Conservation (phyloP, 1,140 invertebrate species). For the Drosophila littoralis region DNA sequence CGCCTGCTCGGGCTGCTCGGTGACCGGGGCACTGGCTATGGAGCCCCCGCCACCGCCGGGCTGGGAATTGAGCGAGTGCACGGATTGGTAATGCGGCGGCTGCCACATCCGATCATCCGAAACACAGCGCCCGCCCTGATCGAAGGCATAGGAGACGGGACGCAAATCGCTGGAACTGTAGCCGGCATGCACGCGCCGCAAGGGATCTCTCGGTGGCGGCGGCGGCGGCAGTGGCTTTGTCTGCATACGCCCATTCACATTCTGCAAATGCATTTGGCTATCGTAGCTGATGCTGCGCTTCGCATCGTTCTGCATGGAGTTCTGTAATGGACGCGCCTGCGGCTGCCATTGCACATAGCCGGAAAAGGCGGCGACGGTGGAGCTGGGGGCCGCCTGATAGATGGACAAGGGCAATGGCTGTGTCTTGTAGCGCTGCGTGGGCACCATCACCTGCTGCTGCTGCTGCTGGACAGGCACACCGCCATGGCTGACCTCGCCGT, state of each 20-base stretch:
- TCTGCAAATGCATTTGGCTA: conserved; percentile 76
- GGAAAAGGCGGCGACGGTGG: not conserved
- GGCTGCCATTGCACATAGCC: conserved; percentile 76
- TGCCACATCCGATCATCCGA: conserved; percentile 84
- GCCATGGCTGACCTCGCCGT: conserved; percentile 87
- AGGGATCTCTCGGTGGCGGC: conserved; percentile 89
- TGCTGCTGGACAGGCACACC: conserved; percentile 75
- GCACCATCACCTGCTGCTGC: conserved; percentile 12
- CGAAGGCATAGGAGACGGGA: conserved; percentile 86
- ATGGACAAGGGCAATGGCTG: conserved; percentile 78
- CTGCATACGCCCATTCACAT: conserved; percentile 57
- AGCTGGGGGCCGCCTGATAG: conserved; percentile 49
- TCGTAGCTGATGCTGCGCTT: conserved; percentile 84
- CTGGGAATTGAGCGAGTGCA: conserved; percentile 73
- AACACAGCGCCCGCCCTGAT: conserved; percentile 78
- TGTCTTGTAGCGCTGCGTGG: conserved; percentile 70
- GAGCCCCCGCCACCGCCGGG: conserved; percentile 38
- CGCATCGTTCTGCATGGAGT: conserved; percentile 64
- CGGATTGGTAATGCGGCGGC: conserved; percentile 85
- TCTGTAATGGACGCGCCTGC: conserved; percentile 56
- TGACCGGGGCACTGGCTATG: conserved; percentile 55
- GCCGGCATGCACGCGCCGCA: conserved; percentile 84
- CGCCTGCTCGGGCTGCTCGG: conserved; percentile 18
- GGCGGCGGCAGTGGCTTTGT: conserved; percentile 87
- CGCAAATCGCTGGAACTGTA: conserved; percentile 72